Percentiles rank a stretch among this genome's conserved stretches.
phyloP scores from a whole-genome alignment of 1,140 invertebrate genomes.

The Ceratoteleas bidentatus region DNA sequence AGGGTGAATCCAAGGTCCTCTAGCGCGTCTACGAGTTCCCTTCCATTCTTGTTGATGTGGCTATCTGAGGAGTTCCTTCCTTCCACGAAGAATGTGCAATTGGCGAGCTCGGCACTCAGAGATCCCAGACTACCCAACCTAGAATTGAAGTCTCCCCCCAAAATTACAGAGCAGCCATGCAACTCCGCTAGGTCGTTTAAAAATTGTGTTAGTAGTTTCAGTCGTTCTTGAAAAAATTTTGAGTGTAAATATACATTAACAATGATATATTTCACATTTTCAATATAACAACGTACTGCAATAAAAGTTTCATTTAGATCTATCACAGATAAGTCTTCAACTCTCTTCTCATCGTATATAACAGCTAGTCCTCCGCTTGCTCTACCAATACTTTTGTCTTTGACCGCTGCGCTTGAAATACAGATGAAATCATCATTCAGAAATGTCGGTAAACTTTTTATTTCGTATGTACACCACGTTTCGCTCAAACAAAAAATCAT shows the following conservation, averaged over 20 bases:
- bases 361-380: not conserved
- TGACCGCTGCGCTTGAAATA: not conserved
- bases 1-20: not conserved
- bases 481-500: not conserved
- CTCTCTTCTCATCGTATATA: slow-evolving; percentile 1
- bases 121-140: not conserved
- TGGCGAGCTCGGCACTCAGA: not conserved
- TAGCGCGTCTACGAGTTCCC: not conserved
- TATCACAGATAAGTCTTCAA: not conserved
- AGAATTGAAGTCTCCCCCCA: slow-evolving; percentile 3
- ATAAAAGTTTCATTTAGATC: not conserved
- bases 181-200: not conserved
- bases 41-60: slow-evolving; percentile 2
- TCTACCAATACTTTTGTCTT: slow-evolving; percentile 1
- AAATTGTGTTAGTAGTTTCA: no score
- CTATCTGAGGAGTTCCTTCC: not conserved
- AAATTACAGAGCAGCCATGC: slow-evolving; percentile 4
- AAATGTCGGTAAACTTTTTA: not conserved
- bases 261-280: not conserved
- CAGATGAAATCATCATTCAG: not conserved
- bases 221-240: no score
- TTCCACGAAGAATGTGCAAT: not conserved
- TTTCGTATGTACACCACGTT: not conserved
- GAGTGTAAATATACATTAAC: not conserved
- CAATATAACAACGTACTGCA: not conserved